Evolutionary conservation across 2,888 invertebrate species (phyloP).

Genomic region (Clepsis dumicolana): DNA sequence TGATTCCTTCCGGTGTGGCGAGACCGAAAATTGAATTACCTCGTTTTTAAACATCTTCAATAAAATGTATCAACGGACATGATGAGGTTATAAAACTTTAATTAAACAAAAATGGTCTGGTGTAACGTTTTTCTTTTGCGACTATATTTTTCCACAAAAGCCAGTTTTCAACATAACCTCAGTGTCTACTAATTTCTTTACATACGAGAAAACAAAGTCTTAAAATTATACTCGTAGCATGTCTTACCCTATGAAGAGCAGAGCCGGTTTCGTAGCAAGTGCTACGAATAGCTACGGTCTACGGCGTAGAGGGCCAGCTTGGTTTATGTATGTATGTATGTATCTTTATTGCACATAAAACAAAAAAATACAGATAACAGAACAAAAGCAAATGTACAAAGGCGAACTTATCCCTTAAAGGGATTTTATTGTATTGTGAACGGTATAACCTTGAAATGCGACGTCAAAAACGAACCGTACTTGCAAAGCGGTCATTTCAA

Average conservation of each 20-base stretch:
- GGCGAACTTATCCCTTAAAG: no score
- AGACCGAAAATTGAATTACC: neutral
- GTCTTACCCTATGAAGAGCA: neutral
- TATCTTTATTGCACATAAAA: no score
- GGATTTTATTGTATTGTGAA: neutral
- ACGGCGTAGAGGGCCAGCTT: slow-evolving; percentile 10
- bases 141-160: no score
- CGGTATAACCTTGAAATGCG: slow-evolving; percentile 2
- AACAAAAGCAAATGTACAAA: no score
- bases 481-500: neutral
- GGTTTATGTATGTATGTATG: no score
- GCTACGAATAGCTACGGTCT: slow-evolving; percentile 3
- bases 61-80: neutral
- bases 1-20: neutral
- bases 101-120: neutral
- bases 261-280: neutral
- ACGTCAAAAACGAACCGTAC: neutral
- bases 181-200: no score
- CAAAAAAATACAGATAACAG: no score
- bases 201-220: neutral
- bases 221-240: neutral
- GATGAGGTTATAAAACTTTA: neutral
- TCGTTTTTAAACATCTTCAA: neutral
- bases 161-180: no score
- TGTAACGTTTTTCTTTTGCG: no score